Base-by-base conservation (phyloP, 1,140 invertebrate species). In the Drosophila triauraria region DNA sequence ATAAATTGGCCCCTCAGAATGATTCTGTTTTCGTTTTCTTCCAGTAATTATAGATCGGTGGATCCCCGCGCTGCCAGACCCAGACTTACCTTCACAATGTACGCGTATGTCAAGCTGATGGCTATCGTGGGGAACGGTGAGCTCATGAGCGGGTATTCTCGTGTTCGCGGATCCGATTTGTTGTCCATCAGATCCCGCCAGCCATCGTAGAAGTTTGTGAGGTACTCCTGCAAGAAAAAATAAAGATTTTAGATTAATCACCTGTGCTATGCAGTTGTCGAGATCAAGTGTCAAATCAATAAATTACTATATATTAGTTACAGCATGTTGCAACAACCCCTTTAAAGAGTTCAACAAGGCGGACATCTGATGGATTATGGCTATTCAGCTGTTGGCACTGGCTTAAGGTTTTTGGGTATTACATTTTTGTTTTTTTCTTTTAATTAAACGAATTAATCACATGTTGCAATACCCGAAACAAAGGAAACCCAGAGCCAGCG, bases 61-160 rank as follows among this genome's bases (percentile, higher is more conserved):
- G 3, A 69, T 68, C 58, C 77, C 60, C 6, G 9, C 3, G 7
- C 1, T 13, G 20, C 9, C 38, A 7, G 6, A 25, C 59, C 76
- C 27, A 7, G 27, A 71, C 83, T 91, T 91, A 96, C 94, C 94
- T 97, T 97, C 71, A 97, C 96, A 87, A 96, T 94, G 91, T 95
- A 96, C 27, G 96, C 95, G 88, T 97, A 97, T 59, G 94, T 94
- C 72, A 97, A 84, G 92, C 96, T 97, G 81, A 97, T 95, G 46
- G 94, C 86, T 68, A 97, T 92, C 42, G 97, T 98, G 38, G 97
- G 97, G 50, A 96, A 94, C 64, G 97, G 97, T 20, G 95, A 95
- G 88, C 95, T 95, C 97, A 98, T 98, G 74, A 98, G 93, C 53
- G 96, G 94, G 96, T 97, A 98, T 85, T 96, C 94, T 88, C 96